Evolutionary conservation across 2,113 vertebrate species (phyloP), one percentile per base, ranked within the genome.

Genomic region (Aspiorhynchus laticeps): DNA sequence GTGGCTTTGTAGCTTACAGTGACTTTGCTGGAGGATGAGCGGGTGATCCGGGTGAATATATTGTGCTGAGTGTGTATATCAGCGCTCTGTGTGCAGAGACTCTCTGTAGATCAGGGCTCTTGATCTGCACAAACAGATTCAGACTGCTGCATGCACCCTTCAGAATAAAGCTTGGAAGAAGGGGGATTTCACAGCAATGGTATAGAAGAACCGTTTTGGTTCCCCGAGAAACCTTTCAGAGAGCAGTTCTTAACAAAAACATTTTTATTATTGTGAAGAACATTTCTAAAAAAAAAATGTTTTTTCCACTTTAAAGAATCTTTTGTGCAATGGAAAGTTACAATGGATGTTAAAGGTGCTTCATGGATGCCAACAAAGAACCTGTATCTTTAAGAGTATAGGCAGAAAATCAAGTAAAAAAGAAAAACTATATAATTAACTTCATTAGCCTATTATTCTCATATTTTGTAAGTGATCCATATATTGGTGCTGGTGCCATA

Each of bases 61-160:
- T 82, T 88, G 53, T 85, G 43, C 87, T 73, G 73, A 59, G 21
- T 43, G 59, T 67, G 65, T 74, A 80, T 84, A 86, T 86, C 88
- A 84, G 51, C 73, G 10, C 56, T 59, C 21, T 59, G 56, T 59
- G 56, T 59, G 56, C 56, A 24, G 7, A 59, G 56, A 59, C 56
- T 59, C 51, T 61, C 83, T 84, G 78, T 65, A 36, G 31, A 69
- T 69, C 31, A 69, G 31, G 15, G 2, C 65, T 67, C 65, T 31
- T 7, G 14, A 69, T 31, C 65, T 69, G 28, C 28, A 15, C 14
- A 69, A 69, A 69, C 65, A 19, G 28, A 28, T 63, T 33, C 7
- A 33, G 17, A 69, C 65, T 19, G 28, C 65, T 9, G 65, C 15
- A 24, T 9, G 21, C 21, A 9, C 21, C 21, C 53, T 8, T 59